Evolutionary conservation across 2,797 vertebrate species (phyloP).

Genomic region (Loriculus beryllinus): DNA sequence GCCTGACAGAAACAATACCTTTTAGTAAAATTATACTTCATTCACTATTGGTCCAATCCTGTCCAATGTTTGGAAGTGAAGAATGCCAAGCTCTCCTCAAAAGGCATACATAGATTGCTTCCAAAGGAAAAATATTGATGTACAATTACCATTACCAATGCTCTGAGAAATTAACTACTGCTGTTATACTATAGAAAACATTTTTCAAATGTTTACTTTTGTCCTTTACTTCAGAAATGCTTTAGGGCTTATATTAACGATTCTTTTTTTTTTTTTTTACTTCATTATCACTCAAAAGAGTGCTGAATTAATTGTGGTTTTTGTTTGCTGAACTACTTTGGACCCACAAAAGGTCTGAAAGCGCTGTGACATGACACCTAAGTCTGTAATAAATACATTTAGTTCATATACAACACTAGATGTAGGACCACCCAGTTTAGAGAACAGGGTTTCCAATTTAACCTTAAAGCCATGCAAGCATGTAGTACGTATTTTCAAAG

Average conservation of each 20-base stretch:
- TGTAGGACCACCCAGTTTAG: background rate
- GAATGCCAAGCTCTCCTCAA: background rate
- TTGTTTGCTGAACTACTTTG: background rate
- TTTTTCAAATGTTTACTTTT: background rate
- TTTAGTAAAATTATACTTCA: background rate
- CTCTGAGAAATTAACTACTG: background rate
- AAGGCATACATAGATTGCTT: background rate
- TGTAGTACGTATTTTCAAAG: background rate
- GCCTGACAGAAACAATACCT: background rate
- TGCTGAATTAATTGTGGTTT: background rate
- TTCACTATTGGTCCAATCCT: background rate
- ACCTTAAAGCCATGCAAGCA: background rate
- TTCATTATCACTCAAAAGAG: background rate
- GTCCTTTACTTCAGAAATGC: background rate
- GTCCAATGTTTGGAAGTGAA: background rate
- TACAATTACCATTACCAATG: background rate
- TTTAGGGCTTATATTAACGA: background rate
- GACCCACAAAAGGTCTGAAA: background rate
- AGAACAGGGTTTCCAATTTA: background rate
- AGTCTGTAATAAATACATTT: background rate
- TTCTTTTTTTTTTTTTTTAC: background rate
- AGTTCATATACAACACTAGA: background rate
- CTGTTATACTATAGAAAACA: background rate
- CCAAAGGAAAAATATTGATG: background rate
- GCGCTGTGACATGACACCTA: background rate